Evolutionary conservation across 1,140 invertebrate species (phyloP).

Genomic region (Drosophila tsacasi): DNA sequence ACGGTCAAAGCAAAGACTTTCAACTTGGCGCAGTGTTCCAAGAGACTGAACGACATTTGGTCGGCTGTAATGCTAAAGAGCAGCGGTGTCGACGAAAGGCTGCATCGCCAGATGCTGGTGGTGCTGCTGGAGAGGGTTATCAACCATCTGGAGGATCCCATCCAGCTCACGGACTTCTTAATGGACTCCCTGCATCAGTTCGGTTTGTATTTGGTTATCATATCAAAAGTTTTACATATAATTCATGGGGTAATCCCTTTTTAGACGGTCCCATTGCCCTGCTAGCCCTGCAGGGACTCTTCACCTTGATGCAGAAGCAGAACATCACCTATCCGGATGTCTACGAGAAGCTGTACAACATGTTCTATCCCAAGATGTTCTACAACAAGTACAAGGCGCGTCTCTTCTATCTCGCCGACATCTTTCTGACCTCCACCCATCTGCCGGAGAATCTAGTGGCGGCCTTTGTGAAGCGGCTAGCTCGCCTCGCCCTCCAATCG

Average conservation of each 20-base stretch:
- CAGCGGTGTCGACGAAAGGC: constrained; percentile 87
- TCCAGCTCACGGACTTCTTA: constrained; percentile 96
- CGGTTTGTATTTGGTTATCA: constrained; percentile 86
- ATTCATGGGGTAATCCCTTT: constrained; percentile 12
- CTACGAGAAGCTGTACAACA: constrained; percentile 96
- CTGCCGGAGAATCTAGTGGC: constrained; percentile 96
- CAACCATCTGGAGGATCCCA: constrained; percentile 92
- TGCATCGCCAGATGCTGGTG: constrained; percentile 92
- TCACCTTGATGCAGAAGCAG: constrained; percentile 94
- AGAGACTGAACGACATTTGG: constrained; percentile 90
- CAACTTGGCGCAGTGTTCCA: constrained; percentile 81
- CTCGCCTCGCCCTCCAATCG: constrained; percentile 92
- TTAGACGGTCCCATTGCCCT: constrained; percentile 94
- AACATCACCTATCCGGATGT: constrained; percentile 98
- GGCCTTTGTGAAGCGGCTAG: constrained; percentile 95
- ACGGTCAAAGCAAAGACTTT: constrained; percentile 51
- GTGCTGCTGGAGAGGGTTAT: constrained; percentile 94
- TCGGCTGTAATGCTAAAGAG: constrained; percentile 89
- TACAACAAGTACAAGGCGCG: constrained; percentile 95
- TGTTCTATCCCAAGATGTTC: constrained; percentile 96
- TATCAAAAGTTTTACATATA: not conserved
- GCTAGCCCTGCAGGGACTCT: constrained; percentile 96
- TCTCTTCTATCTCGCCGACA: constrained; percentile 94
- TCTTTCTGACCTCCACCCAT: constrained; percentile 97
- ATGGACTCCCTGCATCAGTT: constrained; percentile 93